A percentile compares a stretch with the other conserved stretches of the same genome.
Conservation (phyloP, 2,113 vertebrate genomes). For the Anser cygnoides region DNA sequence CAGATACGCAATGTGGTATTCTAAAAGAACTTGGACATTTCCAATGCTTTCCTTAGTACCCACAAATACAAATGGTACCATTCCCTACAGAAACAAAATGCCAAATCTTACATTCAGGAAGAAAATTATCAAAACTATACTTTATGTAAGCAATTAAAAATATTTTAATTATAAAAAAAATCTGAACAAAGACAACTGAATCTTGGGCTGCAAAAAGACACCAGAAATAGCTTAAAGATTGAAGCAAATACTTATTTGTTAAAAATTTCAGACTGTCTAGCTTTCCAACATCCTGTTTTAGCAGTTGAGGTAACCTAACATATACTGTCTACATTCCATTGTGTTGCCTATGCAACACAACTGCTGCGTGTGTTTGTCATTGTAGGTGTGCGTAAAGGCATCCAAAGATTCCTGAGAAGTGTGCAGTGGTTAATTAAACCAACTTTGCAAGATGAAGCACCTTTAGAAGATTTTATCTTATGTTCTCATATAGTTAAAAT, state of each 20-base stretch:
- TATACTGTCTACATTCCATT: fast-evolving
- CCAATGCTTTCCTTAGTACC: slow-evolving; percentile 97
- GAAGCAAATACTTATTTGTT: not conserved
- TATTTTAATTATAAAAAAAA: not conserved
- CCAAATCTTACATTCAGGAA: not conserved
- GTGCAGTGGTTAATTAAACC: not conserved
- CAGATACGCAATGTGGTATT: slow-evolving; percentile 96
- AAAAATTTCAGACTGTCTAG: not conserved
- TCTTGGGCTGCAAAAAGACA: not conserved
- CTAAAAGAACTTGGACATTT: slow-evolving; percentile 94
- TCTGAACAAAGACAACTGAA: not conserved
- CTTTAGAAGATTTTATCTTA: not conserved
- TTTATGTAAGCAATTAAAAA: not conserved
- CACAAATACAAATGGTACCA: slow-evolving; percentile 98
- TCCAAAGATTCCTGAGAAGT: not conserved
- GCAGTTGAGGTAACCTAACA: not conserved
- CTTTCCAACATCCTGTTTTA: not conserved
- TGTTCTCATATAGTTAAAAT: not conserved
- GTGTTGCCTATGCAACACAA: not conserved
- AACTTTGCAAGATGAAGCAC: not conserved
- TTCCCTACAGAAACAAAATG: slow-evolving; percentile 82
- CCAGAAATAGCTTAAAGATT: not conserved
- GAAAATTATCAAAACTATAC: not conserved
- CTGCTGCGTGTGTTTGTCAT: not conserved
- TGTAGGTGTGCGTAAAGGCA: not conserved